Evolutionary conservation across 2,797 vertebrate genomes (phyloP).

Genomic region (Denticeps clupeoides): DNA sequence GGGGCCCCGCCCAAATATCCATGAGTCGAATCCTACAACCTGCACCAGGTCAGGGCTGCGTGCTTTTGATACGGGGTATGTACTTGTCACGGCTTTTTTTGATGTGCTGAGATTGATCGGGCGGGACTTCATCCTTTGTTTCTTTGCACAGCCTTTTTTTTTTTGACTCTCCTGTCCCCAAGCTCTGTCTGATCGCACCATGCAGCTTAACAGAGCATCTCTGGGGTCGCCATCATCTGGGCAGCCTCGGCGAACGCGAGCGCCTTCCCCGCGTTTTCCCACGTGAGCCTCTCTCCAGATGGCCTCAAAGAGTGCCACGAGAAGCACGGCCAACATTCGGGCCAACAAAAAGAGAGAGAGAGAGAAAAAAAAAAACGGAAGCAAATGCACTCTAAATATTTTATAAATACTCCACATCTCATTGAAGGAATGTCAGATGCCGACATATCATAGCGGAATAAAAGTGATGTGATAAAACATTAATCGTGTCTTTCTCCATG

Average conservation of each 20-base stretch:
- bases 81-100: constrained; percentile 28
- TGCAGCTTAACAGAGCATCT: constrained; percentile 27
- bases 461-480: constrained; percentile 32
- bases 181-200: constrained; percentile 31
- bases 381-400: constrained; percentile 35
- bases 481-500: constrained; percentile 23
- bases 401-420: constrained; percentile 31
- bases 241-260: constrained; percentile 21
- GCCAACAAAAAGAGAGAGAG: constrained; percentile 20
- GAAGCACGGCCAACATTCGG: constrained; percentile 59
- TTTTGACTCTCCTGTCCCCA: constrained; percentile 23
- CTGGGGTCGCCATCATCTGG: constrained; percentile 37
- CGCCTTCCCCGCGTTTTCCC: constrained; percentile 50
- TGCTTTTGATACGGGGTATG: constrained; percentile 25
- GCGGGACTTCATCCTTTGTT: constrained; percentile 27
- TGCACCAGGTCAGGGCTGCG: constrained; percentile 12
- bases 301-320: constrained; percentile 69
- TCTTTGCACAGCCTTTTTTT: constrained; percentile 14
- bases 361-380: constrained; percentile 13
- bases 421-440: constrained; percentile 31
- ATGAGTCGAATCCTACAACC: constrained; percentile 18
- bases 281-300: constrained; percentile 66
- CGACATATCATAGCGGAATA: constrained; percentile 28
- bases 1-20: not conserved
- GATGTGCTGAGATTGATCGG: constrained; percentile 30